Percentiles rank a stretch among this genome's conserved stretches.
Evolutionary conservation across 2,113 vertebrate genomes (phyloP).

Genomic region (Pavo muticus): DNA sequence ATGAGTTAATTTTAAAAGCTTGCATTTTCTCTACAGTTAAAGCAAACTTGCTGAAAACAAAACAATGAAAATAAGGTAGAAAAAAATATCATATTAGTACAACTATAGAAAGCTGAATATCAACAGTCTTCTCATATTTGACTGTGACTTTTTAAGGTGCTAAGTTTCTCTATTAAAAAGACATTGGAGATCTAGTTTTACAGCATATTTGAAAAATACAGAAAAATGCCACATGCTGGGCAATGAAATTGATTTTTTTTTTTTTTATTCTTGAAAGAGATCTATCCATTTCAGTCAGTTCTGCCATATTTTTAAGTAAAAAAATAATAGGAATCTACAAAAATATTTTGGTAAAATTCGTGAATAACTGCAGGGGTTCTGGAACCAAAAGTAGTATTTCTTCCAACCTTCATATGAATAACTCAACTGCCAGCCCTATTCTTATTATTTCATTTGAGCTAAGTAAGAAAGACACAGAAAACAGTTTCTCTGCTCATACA

Average conservation of each 20-base stretch:
- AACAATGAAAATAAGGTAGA: constrained; percentile 37
- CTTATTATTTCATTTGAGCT: not conserved
- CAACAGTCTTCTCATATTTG: constrained; percentile 48
- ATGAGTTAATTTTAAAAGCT: constrained; percentile 7
- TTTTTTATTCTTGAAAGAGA: constrained; percentile 76
- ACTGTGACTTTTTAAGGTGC: constrained; percentile 50
- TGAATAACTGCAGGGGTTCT: constrained; percentile 68
- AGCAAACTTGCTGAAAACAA: constrained; percentile 53
- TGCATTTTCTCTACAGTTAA: constrained; percentile 27
- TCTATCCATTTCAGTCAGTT: constrained; percentile 76
- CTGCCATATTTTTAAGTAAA: constrained; percentile 78
- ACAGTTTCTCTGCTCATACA: constrained; percentile 43
- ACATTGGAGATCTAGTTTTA: constrained; percentile 76
- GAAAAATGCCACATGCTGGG: constrained; percentile 80
- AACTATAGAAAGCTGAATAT: constrained; percentile 66
- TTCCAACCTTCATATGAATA: constrained; percentile 69
- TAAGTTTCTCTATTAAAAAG: constrained; percentile 79
- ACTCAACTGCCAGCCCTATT: constrained; percentile 44
- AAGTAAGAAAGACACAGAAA: constrained; percentile 46
- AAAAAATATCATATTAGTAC: constrained; percentile 50
- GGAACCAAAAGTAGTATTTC: constrained; percentile 65
- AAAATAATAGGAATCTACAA: constrained; percentile 75
- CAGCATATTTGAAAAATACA: constrained; percentile 78
- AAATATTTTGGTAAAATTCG: constrained; percentile 81
- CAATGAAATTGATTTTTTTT: constrained; percentile 78